phyloP scores from a whole-genome alignment of 2,113 vertebrate genomes.

The Gymnarchus niloticus region DNA sequence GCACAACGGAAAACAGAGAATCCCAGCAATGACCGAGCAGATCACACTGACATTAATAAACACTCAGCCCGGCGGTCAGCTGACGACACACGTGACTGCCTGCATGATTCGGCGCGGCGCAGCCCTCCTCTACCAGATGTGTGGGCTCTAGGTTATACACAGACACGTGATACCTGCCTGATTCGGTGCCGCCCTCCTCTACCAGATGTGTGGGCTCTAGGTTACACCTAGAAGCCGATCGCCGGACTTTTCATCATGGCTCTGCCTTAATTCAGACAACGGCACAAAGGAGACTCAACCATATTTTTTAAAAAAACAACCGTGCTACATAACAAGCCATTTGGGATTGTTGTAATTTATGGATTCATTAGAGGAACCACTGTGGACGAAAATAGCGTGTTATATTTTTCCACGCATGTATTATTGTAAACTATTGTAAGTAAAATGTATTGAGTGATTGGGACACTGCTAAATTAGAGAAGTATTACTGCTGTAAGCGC shows the following conservation, averaged over 20 bases:
- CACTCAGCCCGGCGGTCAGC: background rate
- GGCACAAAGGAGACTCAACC: background rate
- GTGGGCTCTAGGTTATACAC: no score
- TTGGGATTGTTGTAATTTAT: background rate
- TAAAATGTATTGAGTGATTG: no score
- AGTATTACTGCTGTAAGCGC: background rate
- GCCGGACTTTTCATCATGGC: background rate
- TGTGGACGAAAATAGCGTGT: background rate
- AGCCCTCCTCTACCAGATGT: no score
- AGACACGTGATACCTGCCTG: no score
- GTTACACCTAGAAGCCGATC: no score
- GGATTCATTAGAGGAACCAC: background rate
- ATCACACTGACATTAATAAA: background rate
- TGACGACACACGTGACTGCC: constrained; percentile 15
- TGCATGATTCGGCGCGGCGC: no score
- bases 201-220: no score
- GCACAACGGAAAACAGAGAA: background rate
- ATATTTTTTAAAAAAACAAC: no score
- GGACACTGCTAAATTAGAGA: no score
- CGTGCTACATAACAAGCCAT: background rate
- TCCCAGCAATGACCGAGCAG: constrained; percentile 25
- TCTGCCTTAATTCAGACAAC: background rate
- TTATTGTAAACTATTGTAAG: background rate
- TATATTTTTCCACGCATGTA: background rate
- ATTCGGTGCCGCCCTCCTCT: no score